Conservation (phyloP, 2,113 vertebrate species). For the Benitochromis conjunctus region DNA sequence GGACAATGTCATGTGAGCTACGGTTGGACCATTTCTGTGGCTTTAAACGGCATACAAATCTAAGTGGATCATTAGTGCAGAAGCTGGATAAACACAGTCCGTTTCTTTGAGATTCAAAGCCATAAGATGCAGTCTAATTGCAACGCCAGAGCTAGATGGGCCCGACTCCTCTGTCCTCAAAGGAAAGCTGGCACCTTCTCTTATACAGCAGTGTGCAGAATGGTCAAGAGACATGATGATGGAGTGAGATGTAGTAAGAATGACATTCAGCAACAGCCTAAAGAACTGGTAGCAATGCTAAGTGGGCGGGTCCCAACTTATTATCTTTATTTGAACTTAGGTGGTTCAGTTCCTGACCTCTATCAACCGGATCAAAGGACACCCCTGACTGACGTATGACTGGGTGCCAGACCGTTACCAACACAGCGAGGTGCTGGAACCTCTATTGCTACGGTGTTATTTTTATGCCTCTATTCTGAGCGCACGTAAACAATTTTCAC, state of each 20-base stretch:
- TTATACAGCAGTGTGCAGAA: not conserved
- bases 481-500: no score
- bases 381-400: not conserved
- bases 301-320: not conserved
- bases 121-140: not conserved
- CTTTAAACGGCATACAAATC: not conserved
- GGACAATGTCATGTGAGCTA: accelerated
- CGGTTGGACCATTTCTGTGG: not conserved
- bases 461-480: no score
- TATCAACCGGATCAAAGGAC: not conserved
- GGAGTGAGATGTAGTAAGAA: not conserved
- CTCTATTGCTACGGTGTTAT: not conserved
- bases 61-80: not conserved
- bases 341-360: no score
- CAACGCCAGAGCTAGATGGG: not conserved
- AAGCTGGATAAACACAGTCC: not conserved
- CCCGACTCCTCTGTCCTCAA: not conserved
- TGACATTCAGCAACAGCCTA: not conserved
- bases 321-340: not conserved
- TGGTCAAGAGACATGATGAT: not conserved
- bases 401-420: not conserved
- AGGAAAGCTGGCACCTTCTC: not conserved
- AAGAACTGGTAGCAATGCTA: no score
- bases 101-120: not conserved
- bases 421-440: not conserved